Percentiles rank a stretch among this genome's conserved stretches.
Conservation (phyloP, 2,888 invertebrate species). For the Ganaspis brasiliensis region DNA sequence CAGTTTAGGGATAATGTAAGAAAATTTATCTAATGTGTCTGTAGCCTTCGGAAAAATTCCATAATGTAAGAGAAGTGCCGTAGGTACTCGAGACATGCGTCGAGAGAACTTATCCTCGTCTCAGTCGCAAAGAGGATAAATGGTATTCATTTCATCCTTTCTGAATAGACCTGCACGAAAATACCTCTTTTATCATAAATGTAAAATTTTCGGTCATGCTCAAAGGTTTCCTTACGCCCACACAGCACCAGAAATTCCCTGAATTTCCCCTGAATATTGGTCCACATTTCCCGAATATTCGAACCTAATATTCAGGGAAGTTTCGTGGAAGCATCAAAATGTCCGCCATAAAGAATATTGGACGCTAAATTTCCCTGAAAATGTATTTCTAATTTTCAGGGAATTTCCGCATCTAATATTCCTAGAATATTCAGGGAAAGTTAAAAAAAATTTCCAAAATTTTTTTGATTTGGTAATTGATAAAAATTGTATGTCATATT, state of each 20-base stretch:
- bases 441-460: too few relatives aligned
- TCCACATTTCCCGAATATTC: too few relatives aligned
- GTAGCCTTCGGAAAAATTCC: constrained; percentile 41
- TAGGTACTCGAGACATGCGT: constrained; percentile 12
- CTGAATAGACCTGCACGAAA: neutral
- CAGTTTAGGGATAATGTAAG: neutral
- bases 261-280: neutral
- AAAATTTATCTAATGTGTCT: constrained; percentile 27
- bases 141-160: constrained; percentile 16
- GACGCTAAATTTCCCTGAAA: too few relatives aligned
- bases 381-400: too few relatives aligned
- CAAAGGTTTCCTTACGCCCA: neutral
- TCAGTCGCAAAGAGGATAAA: neutral
- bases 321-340: too few relatives aligned
- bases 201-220: neutral
- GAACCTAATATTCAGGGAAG: too few relatives aligned
- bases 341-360: too few relatives aligned
- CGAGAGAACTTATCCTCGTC: neutral
- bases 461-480: too few relatives aligned
- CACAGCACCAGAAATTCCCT: neutral
- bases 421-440: too few relatives aligned
- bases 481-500: too few relatives aligned
- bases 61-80: constrained; percentile 40
- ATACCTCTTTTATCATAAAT: neutral
- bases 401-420: too few relatives aligned